Evolutionary conservation across 2,888 invertebrate genomes (phyloP), one percentile per base, ranked within the genome.

Genomic region (Hirtodrosophila trivittata): DNA sequence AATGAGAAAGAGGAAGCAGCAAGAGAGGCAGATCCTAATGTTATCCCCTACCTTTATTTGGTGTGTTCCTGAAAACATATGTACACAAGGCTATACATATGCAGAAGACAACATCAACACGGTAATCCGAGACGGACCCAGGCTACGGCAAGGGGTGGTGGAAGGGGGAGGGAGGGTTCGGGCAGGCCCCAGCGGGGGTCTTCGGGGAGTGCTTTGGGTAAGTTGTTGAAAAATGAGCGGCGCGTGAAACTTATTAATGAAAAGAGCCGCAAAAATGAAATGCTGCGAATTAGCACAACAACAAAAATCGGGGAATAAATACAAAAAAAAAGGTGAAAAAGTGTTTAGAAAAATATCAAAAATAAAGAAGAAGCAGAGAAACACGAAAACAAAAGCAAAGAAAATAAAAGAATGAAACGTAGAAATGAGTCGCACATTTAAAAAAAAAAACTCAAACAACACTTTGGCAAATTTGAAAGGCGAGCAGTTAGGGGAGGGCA

Each of bases 171-270:
- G 18, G 18, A 5, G 18, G 18, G 18, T 21, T n/a, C n/a, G n/a
- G 5, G 33, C 10, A 1, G 9, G 9, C n/a, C 5, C 2, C 30
- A n/a, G 35, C 13, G 7, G 12, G 12, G 45, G 38, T 12, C 13
- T 8, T 13, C 8, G 33, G 21, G 37, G 42, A 37, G 42, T 38
- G 64, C 43, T 13, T 30, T 12, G 46, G 43, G 26, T 16, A 41
- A 46, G 32, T 67, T 71, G 73, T 72, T 81, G 87, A 86, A 86
- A 82, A 84, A 67, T 84, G 87, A 82, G 77, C 78, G 82, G 68
- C 87, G 85, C 87, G 85, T 83, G 82, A 86, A 86, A 86, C 82
- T 82, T 86, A 86, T 86, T 86, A 86, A 86, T 84, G 82, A 81
- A 84, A 86, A 81, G 87, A 65, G 73, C 70, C 82, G 75, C 75